Evolutionary conservation across 1,140 invertebrate genomes (phyloP).

Genomic region (Paraescarpia echinospica): DNA sequence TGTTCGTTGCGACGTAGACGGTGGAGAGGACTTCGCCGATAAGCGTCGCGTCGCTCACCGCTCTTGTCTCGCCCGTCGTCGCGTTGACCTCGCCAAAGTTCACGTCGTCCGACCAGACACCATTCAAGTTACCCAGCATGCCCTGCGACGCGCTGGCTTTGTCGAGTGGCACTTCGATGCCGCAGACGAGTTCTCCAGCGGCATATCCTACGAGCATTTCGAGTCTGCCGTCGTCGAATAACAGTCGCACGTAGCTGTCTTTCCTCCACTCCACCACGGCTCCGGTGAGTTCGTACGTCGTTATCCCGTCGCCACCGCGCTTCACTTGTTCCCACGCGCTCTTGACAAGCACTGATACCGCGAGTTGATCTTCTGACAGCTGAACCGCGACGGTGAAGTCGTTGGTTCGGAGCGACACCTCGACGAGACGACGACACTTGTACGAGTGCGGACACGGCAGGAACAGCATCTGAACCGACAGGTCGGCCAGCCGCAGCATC

Average conservation of each 20-base stretch:
- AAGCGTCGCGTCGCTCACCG: background rate
- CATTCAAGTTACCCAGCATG: conserved; percentile 13
- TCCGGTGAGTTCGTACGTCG: background rate
- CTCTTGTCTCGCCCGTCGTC: background rate
- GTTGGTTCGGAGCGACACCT: conserved; percentile 30
- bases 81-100: background rate
- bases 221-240: conserved; percentile 25
- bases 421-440: conserved; percentile 30
- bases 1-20: background rate
- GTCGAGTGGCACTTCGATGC: background rate
- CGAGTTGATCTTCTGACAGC: background rate
- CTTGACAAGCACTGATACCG: conserved; percentile 5
- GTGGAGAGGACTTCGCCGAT: background rate
- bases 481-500: conserved; percentile 16
- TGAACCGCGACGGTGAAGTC: conserved; percentile 26
- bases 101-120: conserved; percentile 9
- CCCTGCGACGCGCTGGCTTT: background rate
- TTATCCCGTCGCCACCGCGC: background rate
- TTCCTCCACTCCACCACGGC: conserved; percentile 31
- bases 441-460: conserved; percentile 32
- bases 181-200: conserved; percentile 16
- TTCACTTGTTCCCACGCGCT: background rate
- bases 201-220: conserved; percentile 31
- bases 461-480: conserved; percentile 33
- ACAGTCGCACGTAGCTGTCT: conserved; percentile 20